Conservation (phyloP, 2,888 invertebrate genomes). For the Cantharis lateralis region DNA sequence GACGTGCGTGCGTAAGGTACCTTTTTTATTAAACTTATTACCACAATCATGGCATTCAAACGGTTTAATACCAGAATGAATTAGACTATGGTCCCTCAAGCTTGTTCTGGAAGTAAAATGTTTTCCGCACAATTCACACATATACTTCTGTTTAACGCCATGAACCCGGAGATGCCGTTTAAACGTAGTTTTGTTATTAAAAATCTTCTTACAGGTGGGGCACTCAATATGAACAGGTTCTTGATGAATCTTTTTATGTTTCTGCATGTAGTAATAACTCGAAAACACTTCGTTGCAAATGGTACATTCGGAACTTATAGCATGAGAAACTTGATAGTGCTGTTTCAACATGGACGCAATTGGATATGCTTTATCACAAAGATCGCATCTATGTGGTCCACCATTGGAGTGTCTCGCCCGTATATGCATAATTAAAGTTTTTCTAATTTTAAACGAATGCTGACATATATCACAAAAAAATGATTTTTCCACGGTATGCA, state of each 20-base stretch:
- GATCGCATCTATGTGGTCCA: not conserved
- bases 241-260: not conserved
- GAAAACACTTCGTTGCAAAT: not conserved
- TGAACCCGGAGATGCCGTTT: not conserved
- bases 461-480: not conserved
- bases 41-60: conserved; percentile 53
- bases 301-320: not conserved
- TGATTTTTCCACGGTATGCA: not conserved
- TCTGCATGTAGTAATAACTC: not conserved
- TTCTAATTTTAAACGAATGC: not conserved
- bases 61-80: conserved; percentile 56
- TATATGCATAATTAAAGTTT: not conserved
- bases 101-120: conserved; percentile 56
- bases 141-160: conserved; percentile 1
- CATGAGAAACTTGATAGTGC: not conserved
- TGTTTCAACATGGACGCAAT: not conserved
- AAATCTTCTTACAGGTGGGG: not conserved
- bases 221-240: not conserved
- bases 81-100: conserved; percentile 33
- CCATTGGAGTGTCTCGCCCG: not conserved
- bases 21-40: conserved; percentile 26
- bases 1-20: conserved; percentile 24
- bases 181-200: not conserved
- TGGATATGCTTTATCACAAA: not conserved
- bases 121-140: conserved; percentile 58